Evolutionary conservation across 2,113 vertebrate species (phyloP).

Genomic region (Actinemys pallida): DNA sequence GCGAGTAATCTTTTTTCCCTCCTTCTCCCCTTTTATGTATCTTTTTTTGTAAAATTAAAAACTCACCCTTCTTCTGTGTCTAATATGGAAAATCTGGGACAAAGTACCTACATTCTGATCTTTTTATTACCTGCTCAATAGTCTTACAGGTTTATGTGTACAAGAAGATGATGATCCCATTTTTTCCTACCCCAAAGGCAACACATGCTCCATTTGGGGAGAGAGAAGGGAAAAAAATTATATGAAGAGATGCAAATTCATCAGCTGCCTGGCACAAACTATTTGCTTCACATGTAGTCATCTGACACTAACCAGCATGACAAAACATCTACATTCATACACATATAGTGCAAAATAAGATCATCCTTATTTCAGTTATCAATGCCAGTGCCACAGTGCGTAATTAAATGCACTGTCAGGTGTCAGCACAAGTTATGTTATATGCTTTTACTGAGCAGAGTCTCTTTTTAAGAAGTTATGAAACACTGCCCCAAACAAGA

Average conservation of each 20-base stretch:
- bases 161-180: background rate
- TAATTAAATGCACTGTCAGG: background rate
- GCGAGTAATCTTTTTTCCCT: conserved; percentile 77
- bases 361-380: accelerated
- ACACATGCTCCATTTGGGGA: background rate
- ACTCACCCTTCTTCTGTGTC: conserved; percentile 52
- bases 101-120: background rate
- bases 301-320: background rate
- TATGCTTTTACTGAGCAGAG: accelerated
- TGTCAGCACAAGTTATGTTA: background rate
- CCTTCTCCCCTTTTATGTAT: conserved; percentile 74
- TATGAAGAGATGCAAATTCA: conserved; percentile 17
- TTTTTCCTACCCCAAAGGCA: conserved; percentile 34
- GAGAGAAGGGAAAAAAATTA: background rate
- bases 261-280: background rate
- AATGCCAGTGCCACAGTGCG: background rate
- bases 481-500: background rate
- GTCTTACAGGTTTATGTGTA: background rate
- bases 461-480: background rate
- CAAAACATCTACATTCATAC: background rate
- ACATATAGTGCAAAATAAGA: background rate
- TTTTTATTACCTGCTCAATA: background rate
- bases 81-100: conserved; percentile 22
- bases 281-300: background rate
- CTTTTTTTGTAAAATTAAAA: conserved; percentile 81